Base-by-base conservation (phyloP, 1,140 invertebrate species). In the Procambarus virginalis region DNA sequence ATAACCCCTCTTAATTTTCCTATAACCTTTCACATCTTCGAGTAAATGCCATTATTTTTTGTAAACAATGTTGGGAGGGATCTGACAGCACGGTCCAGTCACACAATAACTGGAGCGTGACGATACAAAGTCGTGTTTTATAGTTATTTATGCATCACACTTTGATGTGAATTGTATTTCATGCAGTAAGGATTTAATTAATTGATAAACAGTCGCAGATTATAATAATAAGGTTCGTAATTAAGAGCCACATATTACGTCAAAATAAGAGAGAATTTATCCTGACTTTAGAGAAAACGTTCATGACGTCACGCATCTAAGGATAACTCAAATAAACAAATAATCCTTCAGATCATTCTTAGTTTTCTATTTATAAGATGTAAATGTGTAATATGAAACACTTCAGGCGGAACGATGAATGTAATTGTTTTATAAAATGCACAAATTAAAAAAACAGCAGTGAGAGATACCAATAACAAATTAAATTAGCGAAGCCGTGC, bases 11-110 rank as follows among this genome's bases (percentile, higher is more conserved):
- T 70, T 82, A 51, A 22, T 45, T 34, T 22, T 46, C 10, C 3
- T 45, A 10, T 81, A 46, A 10, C 6, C 10, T 14, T 60, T 64
- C n/a, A 10, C 4, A 46, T 70, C 10, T 49, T 10, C 2, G 20
- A n/a, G 78, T 75, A 70, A 76, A 82, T 75, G 17, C 6, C 77
- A 88, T 88, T 88, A 88, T 88, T 88, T 88, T 88, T 88, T 88
- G 86, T 88, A 88, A 88, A 88, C 86, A 88, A 88, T 46, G 60
- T 55, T 80, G 75, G 51, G 85, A 87, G n/a, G 60, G 34, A 55
- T 78, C 85, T 88, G 86, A 88, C 86, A 88, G 86, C 84, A 73
- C 45, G 20, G 51, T 20, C 49, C 46, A 48, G 46, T 60, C 85
- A 22, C 12, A 75, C 22, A 78, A 88, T 46, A 88, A 81, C 46